These are phyloP conservation scores for Cherax quadricarinatus DNA, from an alignment of 1,140 invertebrate genomes.

Conservation along the genomic window DNA sequence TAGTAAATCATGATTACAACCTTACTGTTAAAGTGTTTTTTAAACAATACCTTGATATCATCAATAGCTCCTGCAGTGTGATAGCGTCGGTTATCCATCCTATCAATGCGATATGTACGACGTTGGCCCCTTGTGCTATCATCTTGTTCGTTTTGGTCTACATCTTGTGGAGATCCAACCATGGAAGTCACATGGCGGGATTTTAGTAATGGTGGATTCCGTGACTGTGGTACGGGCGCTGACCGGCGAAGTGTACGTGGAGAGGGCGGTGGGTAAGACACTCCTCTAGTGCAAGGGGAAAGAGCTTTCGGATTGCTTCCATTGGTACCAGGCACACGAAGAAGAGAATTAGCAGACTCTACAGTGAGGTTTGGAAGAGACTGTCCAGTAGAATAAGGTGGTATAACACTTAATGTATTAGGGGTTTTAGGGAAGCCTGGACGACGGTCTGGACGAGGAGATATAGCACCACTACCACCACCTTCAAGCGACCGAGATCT, in stretches of 20 bases:
- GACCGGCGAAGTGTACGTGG: slow-evolving; percentile 84
- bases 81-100: slow-evolving; percentile 79
- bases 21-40: too few relatives aligned
- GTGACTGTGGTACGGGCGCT: slow-evolving; percentile 82
- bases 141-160: slow-evolving; percentile 51
- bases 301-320: slow-evolving; percentile 54
- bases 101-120: slow-evolving; percentile 79
- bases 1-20: too few relatives aligned
- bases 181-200: slow-evolving; percentile 79
- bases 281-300: slow-evolving; percentile 78
- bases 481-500: slow-evolving; percentile 61
- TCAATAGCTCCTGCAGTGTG: slow-evolving; percentile 84
- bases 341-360: slow-evolving; percentile 78
- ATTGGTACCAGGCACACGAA: slow-evolving; percentile 72
- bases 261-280: slow-evolving; percentile 87
- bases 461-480: slow-evolving; percentile 40
- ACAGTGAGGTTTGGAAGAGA: slow-evolving; percentile 85
- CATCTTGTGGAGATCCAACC: slow-evolving; percentile 68
- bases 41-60: slow-evolving; percentile 80
- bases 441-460: slow-evolving; percentile 71
- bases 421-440: slow-evolving; percentile 74
- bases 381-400: slow-evolving; percentile 81
- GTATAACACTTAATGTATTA: slow-evolving; percentile 74
- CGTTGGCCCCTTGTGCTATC: slow-evolving; percentile 76
- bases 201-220: slow-evolving; percentile 86